Evolutionary conservation across 2,888 invertebrate genomes (phyloP), one percentile per base, ranked within the genome.

Genomic region (Eupithecia subumbrata): DNA sequence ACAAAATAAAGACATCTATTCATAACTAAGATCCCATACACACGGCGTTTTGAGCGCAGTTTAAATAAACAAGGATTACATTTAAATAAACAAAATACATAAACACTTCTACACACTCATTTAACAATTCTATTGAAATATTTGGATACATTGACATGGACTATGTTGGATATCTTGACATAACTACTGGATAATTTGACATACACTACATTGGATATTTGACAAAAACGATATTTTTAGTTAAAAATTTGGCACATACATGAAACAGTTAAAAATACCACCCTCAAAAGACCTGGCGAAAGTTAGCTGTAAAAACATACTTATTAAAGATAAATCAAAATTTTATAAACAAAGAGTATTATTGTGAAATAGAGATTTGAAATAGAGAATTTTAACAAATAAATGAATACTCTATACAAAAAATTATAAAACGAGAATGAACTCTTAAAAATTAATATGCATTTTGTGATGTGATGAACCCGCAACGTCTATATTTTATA

Each of bases 1-100:
- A 79, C 76, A 78, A 78, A 78, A 78, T 79, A 79, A 77, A 73
- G 73, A 76, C 48, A 82, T 80, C 78, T 79, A 79, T 74, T 25
- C 43, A 16, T 52, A 56, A 45, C 72, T 74, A 75, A 71, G 74
- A 66, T 75, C 75, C 56, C 75, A 25, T 45, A 69, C 67, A 76
- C 69, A 73, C 52, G n/a, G 52, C 22, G 64, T 76, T 73, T 73
- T 64, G 30, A 69, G 60, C 63, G 64, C 71, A 37, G 12, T 25
- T 25, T 60, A 25, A 22, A 30, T 56, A 56, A 14, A 60, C 60
- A 60, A 25, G 25, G 56, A 25, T 25, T 25, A 25, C 1, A 25
- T 60, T 60, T 25, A 25, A 25, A 60, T 56, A 12, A 56, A 56
- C 56, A 56, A 56, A 56, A 56, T 25, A 8, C 22, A 22, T n/a